Evolutionary conservation across 2,797 vertebrate species (phyloP), one percentile per base, ranked within the genome.

Genomic region (Pseudochirops cupreus): DNA sequence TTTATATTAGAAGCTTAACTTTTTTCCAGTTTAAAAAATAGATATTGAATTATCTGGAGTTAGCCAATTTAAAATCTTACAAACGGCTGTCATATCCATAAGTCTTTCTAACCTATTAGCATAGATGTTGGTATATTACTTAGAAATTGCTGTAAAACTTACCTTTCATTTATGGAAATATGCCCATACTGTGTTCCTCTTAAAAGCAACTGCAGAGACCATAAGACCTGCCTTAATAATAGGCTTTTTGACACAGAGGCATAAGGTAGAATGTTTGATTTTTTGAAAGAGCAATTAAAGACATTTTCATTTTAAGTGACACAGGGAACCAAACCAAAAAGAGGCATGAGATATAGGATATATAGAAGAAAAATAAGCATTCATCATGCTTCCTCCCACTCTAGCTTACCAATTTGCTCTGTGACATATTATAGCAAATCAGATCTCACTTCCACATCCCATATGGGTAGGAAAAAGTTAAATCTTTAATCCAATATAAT

Each of bases 311-410:
- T 97, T 96, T 93, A 96, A 93, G 92, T 39, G 94, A 97, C 54
- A 97, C 92, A 62, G 96, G 95, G 82, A 98, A 97, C 97, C 90
- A 97, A 97, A 98, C 97, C 96, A 96, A 93, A 98, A 97, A 94
- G 93, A 93, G 95, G 94, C 1, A 97, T 24, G 87, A 94, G 82
- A 56, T 96, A 62, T 96, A 97, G 96, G 96, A 97, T 95, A 97
- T 98, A 97, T 97, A 95, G 91, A 89, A 92, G 52, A 96, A 98
- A 96, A 97, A 92, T 95, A 96, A 97, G 92, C 91, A 97, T 97
- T 94, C 95, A 74, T 97, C 91, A 97, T 95, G 24, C 92, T 94
- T 95, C 91, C 94, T 94, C 96, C 74, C 95, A 97, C 95, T 97
- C 93, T 97, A 93, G 0, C 96, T 91, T 95, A 91, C 52, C 56